These are phyloP conservation scores for Fregetta grallaria DNA, from an alignment of 2,113 vertebrate genomes.

Conservation along the genomic window DNA sequence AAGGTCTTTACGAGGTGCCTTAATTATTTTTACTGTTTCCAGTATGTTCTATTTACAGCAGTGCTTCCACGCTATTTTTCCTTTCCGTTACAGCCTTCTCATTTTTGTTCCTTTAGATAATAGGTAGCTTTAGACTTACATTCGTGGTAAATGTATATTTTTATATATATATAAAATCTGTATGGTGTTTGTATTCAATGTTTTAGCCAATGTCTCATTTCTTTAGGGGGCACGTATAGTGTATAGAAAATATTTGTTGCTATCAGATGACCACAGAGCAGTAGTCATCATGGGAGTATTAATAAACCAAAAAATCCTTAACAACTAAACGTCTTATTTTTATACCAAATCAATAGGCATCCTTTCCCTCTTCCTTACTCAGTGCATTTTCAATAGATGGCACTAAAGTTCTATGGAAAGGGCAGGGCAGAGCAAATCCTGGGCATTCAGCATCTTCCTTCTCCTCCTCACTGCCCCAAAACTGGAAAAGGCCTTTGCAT, in stretches of 20 bases:
- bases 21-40: slow-evolving; percentile 63
- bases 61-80: slow-evolving; percentile 22
- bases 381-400: slow-evolving; percentile 92
- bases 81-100: background rate
- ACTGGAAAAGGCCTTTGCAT: slow-evolving; percentile 56
- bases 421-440: slow-evolving; percentile 68
- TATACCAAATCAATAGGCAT: slow-evolving; percentile 64
- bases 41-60: slow-evolving; percentile 62
- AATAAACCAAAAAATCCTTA: slow-evolving; percentile 50
- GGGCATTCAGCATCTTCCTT: slow-evolving; percentile 33
- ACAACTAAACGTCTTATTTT: slow-evolving; percentile 68
- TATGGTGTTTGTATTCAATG: background rate
- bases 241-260: slow-evolving; percentile 26
- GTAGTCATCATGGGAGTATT: slow-evolving; percentile 27
- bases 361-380: slow-evolving; percentile 64
- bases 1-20: slow-evolving; percentile 51
- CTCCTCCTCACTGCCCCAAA: slow-evolving; percentile 12
- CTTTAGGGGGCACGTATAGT: background rate
- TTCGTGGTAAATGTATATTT: background rate
- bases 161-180: background rate
- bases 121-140: slow-evolving; percentile 15
- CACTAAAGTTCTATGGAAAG: slow-evolving; percentile 90
- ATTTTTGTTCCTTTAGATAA: slow-evolving; percentile 20
- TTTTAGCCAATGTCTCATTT: slow-evolving; percentile 1
- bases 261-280: slow-evolving; percentile 30